A percentile compares a stretch with the other conserved stretches of the same genome.
These are phyloP conservation scores for Ferdinandea cuprea DNA, from an alignment of 2,888 invertebrate species.

Conservation along the genomic window DNA sequence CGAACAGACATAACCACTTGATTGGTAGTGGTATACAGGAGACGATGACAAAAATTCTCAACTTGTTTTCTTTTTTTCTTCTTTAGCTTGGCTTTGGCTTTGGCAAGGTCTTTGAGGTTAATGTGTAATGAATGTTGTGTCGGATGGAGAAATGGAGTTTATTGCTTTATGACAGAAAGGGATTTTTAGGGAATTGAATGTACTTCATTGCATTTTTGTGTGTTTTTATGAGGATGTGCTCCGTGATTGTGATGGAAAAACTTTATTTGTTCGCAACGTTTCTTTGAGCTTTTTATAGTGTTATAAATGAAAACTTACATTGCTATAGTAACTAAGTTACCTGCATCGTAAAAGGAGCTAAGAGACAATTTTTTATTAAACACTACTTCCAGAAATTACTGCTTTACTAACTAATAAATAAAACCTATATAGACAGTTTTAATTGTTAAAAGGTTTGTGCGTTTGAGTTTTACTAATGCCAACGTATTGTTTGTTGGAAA, in stretches of 20 bases:
- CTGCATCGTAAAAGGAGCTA: too few relatives aligned
- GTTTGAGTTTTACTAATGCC: too few relatives aligned
- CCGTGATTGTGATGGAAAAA: neutral
- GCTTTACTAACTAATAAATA: too few relatives aligned
- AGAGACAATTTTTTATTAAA: too few relatives aligned
- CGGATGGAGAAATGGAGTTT: neutral
- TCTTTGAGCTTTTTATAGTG: too few relatives aligned
- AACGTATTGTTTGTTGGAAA: too few relatives aligned
- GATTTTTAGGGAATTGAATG: neutral
- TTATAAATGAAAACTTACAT: too few relatives aligned
- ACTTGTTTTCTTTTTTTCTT: constrained; percentile 1
- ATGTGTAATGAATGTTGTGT: neutral
- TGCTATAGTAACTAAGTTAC: too few relatives aligned
- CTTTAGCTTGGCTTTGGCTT: too few relatives aligned
- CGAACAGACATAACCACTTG: neutral
- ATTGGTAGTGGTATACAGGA: neutral
- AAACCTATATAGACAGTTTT: too few relatives aligned
- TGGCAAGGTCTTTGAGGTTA: neutral
- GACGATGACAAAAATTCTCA: neutral
- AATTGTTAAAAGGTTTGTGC: too few relatives aligned
- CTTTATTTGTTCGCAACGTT: neutral
- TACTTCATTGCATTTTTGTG: constrained; percentile 3
- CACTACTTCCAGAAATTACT: too few relatives aligned
- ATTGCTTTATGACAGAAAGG: neutral
- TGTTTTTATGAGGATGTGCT: neutral